Conservation (phyloP, 2,888 invertebrate species). For the Balanococcus diminutus region DNA sequence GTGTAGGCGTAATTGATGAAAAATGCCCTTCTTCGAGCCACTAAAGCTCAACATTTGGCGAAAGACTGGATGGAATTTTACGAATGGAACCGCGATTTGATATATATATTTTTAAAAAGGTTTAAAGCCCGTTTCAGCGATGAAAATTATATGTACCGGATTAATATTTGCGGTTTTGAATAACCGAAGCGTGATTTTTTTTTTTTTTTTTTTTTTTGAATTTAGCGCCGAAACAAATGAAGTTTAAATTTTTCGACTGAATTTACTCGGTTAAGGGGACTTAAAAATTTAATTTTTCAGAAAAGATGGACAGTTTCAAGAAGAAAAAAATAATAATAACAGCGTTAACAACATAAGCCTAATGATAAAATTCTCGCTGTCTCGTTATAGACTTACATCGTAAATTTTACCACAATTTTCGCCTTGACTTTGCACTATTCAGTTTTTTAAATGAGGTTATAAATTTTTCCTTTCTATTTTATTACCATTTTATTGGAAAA, state of each 20-base stretch:
- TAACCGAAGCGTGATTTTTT: neutral
- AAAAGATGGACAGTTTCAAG: neutral
- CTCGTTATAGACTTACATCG: too few relatives aligned
- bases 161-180: neutral
- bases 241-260: neutral
- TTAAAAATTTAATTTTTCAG: neutral
- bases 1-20: too few relatives aligned
- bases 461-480: too few relatives aligned
- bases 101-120: neutral
- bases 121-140: neutral
- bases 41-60: too few relatives aligned
- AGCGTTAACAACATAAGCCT: too few relatives aligned
- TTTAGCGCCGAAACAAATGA: neutral
- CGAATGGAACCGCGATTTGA: neutral
- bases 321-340: neutral
- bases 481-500: too few relatives aligned
- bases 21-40: too few relatives aligned
- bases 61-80: neutral
- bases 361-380: too few relatives aligned
- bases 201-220: neutral
- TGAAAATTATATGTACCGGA: neutral
- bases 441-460: too few relatives aligned
- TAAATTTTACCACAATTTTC: too few relatives aligned
- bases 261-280: neutral
- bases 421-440: too few relatives aligned